These are phyloP conservation scores for Helicorthomorpha holstii DNA, from an alignment of 1,140 invertebrate species.

Conservation along the genomic window DNA sequence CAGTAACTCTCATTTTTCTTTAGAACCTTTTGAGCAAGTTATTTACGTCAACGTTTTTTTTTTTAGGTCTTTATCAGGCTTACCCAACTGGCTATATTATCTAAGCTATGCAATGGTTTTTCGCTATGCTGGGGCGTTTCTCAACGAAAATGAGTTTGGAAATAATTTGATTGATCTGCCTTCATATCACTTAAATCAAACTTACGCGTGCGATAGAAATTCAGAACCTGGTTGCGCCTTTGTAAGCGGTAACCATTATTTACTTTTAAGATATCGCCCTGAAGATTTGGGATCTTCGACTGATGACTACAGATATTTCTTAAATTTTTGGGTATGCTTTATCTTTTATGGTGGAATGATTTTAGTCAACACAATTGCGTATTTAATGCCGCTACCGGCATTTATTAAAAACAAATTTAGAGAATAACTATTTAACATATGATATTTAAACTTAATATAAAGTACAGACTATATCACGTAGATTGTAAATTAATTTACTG, in stretches of 20 bases:
- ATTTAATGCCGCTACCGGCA: constrained; percentile 65
- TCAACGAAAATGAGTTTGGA: constrained; percentile 46
- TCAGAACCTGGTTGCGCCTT: constrained; percentile 44
- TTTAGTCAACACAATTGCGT: constrained; percentile 65
- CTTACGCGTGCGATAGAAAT: constrained; percentile 14
- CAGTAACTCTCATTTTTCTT: no score
- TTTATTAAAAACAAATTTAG: constrained; percentile 77
- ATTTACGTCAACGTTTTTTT: constrained; percentile 3
- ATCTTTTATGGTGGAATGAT: constrained; percentile 63
- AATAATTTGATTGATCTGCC: constrained; percentile 18
- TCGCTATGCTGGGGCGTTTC: constrained; percentile 51
- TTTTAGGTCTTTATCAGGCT: constrained; percentile 28
- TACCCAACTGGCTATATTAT: constrained; percentile 62
- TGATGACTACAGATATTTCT: constrained; percentile 40
- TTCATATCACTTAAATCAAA: constrained; percentile 15
- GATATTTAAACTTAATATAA: no score
- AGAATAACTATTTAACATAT: constrained; percentile 38
- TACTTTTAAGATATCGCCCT: constrained; percentile 51
- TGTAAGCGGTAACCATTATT: constrained; percentile 47
- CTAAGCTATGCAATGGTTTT: constrained; percentile 57
- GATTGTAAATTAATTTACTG: no score
- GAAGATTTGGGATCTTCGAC: constrained; percentile 16
- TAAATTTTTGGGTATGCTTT: constrained; percentile 64
- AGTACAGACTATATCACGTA: no score
- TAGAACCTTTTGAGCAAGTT: no score